These are phyloP conservation scores for Bombus confusus DNA, from an alignment of 1,140 invertebrate species.

Conservation along the genomic window DNA sequence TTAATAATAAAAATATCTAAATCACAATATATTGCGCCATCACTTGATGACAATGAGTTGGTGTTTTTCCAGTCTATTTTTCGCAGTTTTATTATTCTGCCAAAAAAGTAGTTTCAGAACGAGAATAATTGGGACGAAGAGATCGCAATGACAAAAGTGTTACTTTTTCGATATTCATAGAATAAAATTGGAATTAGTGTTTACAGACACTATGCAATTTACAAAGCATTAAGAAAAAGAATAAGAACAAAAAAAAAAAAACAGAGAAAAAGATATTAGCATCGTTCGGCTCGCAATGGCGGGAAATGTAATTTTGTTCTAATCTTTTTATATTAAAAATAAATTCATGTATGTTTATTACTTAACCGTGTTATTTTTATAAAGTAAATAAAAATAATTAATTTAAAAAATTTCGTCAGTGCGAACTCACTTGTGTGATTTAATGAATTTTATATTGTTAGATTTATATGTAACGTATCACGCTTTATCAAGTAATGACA, in stretches of 20 bases:
- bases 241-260: neutral
- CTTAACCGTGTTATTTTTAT: slow-evolving; percentile 6
- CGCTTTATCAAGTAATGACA: slow-evolving; percentile 32
- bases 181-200: slow-evolving; percentile 52
- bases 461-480: slow-evolving; percentile 26
- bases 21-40: slow-evolving; percentile 75
- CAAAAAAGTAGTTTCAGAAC: slow-evolving; percentile 39
- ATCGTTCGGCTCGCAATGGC: slow-evolving; percentile 57
- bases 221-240: slow-evolving; percentile 51
- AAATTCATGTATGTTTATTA: slow-evolving; percentile 33
- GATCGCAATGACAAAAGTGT: slow-evolving; percentile 62
- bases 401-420: slow-evolving; percentile 61
- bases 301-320: slow-evolving; percentile 38
- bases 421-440: slow-evolving; percentile 52
- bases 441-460: slow-evolving; percentile 56
- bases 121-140: slow-evolving; percentile 40
- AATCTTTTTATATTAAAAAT: slow-evolving; percentile 48
- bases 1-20: slow-evolving; percentile 78
- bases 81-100: slow-evolving; percentile 44
- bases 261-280: slow-evolving; percentile 37
- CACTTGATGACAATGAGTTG: slow-evolving; percentile 60
- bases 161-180: slow-evolving; percentile 33
- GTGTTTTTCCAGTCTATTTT: slow-evolving; percentile 70
- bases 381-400: slow-evolving; percentile 1
- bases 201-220: slow-evolving; percentile 53